Evolutionary conservation across 1,140 invertebrate genomes (phyloP).

Genomic region (Neocloeon triangulifer): DNA sequence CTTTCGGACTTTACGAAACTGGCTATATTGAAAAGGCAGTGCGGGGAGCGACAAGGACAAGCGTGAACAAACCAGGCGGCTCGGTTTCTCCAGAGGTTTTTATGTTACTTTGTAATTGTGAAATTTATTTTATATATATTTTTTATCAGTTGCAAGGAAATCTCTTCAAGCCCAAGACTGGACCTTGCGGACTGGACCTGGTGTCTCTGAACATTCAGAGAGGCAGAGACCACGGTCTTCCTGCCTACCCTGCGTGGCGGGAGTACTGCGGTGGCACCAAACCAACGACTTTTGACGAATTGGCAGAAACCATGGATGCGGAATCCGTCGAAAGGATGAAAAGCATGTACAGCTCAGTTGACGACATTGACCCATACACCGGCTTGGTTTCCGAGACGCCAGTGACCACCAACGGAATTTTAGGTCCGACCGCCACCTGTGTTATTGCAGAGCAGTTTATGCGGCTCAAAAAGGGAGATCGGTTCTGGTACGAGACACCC

Average conservation of each 20-base stretch:
- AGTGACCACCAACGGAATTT: slow-evolving; percentile 29
- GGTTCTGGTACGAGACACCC: slow-evolving; percentile 66
- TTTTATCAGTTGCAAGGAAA: no score
- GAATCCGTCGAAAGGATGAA: slow-evolving; percentile 33
- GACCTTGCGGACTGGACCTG: slow-evolving; percentile 51
- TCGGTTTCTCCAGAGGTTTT: slow-evolving; percentile 41
- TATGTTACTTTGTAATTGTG: slow-evolving; percentile 1
- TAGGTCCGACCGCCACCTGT: slow-evolving; percentile 69
- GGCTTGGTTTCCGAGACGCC: slow-evolving; percentile 58
- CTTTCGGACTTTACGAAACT: slow-evolving; percentile 41
- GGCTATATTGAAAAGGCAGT: slow-evolving; percentile 33
- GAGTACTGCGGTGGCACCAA: slow-evolving; percentile 44
- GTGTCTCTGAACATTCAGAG: slow-evolving; percentile 70
- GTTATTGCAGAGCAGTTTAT: slow-evolving; percentile 70
- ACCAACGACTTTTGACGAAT: slow-evolving; percentile 47
- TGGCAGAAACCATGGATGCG: slow-evolving; percentile 34
- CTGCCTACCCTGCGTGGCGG: slow-evolving; percentile 52
- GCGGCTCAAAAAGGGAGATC: slow-evolving; percentile 52
- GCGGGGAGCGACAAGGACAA: slow-evolving; percentile 33
- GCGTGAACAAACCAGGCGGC: slow-evolving; percentile 38
- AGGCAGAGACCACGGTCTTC: slow-evolving; percentile 71
- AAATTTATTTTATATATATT: neutral
- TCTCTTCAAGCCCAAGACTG: slow-evolving; percentile 1
- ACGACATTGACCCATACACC: slow-evolving; percentile 74
- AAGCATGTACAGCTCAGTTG: slow-evolving; percentile 42